These are phyloP conservation scores for Eremophila alpestris DNA, from an alignment of 2,797 vertebrate genomes.

Conservation along the genomic window DNA sequence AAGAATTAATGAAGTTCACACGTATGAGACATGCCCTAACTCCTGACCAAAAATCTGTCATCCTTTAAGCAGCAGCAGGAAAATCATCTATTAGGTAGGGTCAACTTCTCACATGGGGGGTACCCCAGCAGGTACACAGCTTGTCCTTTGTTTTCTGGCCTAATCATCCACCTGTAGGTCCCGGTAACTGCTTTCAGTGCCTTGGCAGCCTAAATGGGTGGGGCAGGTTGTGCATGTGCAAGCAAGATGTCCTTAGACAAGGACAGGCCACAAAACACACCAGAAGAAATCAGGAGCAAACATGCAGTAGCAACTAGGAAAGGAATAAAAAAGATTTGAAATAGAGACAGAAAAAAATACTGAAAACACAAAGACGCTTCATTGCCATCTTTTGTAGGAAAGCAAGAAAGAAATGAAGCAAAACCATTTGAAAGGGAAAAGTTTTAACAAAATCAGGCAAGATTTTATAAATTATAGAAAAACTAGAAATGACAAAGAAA, in stretches of 20 bases:
- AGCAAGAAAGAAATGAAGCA: neutral
- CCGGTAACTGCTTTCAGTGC: neutral
- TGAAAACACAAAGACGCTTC: neutral
- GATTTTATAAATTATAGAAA: neutral
- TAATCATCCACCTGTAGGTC: neutral
- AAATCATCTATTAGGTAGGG: neutral
- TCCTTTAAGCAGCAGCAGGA: neutral
- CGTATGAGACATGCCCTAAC: neutral
- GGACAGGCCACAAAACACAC: neutral
- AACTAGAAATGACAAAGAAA: neutral
- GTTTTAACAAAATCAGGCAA: neutral
- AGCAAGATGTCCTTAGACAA: neutral
- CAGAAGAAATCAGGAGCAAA: neutral
- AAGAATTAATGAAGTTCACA: neutral
- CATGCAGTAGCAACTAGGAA: neutral
- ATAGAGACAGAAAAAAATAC: neutral
- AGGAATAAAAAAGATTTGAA: neutral
- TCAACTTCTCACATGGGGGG: neutral
- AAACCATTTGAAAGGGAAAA: neutral
- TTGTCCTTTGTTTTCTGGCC: neutral
- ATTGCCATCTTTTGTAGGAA: neutral
- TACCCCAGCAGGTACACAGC: neutral
- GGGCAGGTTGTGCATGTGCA: neutral
- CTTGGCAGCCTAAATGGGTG: neutral
- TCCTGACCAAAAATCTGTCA: neutral